phyloP scores from a whole-genome alignment of 2,113 vertebrate genomes.

The Sarotherodon lohbergeri region DNA sequence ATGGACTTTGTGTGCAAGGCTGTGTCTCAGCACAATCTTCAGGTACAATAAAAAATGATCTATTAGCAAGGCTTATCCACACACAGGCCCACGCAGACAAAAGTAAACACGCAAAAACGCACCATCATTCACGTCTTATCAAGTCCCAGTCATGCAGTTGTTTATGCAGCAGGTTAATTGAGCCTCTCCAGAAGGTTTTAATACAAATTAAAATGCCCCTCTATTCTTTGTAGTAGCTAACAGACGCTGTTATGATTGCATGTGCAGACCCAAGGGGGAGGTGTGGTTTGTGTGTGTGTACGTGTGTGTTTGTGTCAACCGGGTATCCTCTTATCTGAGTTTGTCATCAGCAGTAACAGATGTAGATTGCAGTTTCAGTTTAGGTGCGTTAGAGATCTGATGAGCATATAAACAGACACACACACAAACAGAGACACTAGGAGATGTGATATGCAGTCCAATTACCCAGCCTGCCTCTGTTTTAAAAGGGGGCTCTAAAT shows the following conservation, averaged over 20 bases:
- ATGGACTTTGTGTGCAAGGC: background rate
- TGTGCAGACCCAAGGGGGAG: background rate
- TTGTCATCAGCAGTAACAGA: slow-evolving; percentile 27
- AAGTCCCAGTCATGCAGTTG: slow-evolving; percentile 8
- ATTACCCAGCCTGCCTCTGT: slow-evolving; percentile 52
- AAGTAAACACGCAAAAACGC: background rate
- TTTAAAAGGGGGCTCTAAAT: slow-evolving; percentile 38
- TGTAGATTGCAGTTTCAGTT: slow-evolving; percentile 12
- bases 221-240: slow-evolving; percentile 8
- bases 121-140: background rate
- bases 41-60: background rate
- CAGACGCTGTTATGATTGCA: slow-evolving; percentile 18
- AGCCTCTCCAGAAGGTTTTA: slow-evolving; percentile 37
- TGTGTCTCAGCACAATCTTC: background rate
- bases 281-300: background rate
- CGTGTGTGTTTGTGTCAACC: background rate
- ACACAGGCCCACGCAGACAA: background rate
- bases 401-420: background rate
- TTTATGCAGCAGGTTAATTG: slow-evolving; percentile 25
- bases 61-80: background rate
- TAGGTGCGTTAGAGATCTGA: background rate
- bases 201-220: slow-evolving; percentile 29
- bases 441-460: slow-evolving; percentile 41
- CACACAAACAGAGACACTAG: background rate
- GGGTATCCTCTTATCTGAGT: slow-evolving; percentile 19